Evolutionary conservation across 2,797 vertebrate species (phyloP), one percentile per base, ranked within the genome.

Genomic region (Bradypus variegatus): DNA sequence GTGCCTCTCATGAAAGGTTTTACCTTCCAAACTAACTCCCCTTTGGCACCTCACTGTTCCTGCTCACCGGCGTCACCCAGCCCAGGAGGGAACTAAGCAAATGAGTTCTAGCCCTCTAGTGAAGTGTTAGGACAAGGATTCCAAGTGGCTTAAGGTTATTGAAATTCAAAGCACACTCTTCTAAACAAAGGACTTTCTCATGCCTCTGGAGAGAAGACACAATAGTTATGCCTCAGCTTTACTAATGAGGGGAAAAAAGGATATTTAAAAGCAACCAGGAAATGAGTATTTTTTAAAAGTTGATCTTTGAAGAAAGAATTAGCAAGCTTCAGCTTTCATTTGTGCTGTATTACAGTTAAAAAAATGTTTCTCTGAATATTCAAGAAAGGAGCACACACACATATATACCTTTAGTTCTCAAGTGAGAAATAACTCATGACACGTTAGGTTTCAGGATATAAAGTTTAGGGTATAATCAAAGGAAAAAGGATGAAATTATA

Each of bases 81-180:
- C 64, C 79, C 21, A 31, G 38, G 38, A 27, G 72, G 72, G 45
- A 75, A 69, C 36, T 8, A 58, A 31, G 33, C 31, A 50, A 19
- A n/a, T 2, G 3, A 55, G 38, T 31, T 62, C 29, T 67, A 65
- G 18, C 11, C 5, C 1, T 8, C 1, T 2, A 29, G 50, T 11
- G 50, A 50, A 70, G 41, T 36, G 77, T 55, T 62, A 86, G 7
- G 36, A 48, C 13, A 31, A 81, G 83, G 50, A 53, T 29, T 76
- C 31, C 65, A 45, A 60, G 60, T 25, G 10, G 38, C 29, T 16
- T 1, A 33, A 70, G 38, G 70, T 55, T 69, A 94, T 76, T 95
- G 86, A 94, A 92, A 96, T 96, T 88, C 94, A 91, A 85, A 92
- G 79, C 91, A 86, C 94, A 93, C 29, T 67, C 50, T 80, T 83